Conservation (phyloP, 2,113 vertebrate species). For the Dolichotis patagonum region DNA sequence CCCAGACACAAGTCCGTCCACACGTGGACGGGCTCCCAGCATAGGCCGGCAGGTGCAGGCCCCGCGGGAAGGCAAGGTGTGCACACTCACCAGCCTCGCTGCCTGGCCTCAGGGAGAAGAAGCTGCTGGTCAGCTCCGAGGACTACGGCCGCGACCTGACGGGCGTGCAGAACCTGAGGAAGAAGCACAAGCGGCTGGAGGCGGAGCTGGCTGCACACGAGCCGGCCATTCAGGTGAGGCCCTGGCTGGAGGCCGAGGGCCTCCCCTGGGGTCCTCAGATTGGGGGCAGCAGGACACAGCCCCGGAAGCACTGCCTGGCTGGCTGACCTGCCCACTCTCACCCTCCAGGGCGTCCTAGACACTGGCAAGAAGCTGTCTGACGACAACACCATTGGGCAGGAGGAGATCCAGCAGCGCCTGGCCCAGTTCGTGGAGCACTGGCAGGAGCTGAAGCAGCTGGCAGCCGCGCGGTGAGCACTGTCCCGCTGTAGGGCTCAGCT, state of each 20-base stretch:
- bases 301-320: neutral
- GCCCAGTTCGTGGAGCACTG: constrained; percentile 98
- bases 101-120: constrained; percentile 92
- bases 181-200: constrained; percentile 98
- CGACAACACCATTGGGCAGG: constrained; percentile 98
- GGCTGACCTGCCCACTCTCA: neutral
- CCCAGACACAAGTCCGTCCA: rapidly evolving
- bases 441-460: constrained; percentile 96
- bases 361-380: constrained; percentile 97
- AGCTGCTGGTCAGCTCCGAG: constrained; percentile 97
- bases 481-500: neutral
- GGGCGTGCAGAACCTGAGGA: constrained; percentile 98
- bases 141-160: constrained; percentile 99
- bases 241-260: too few relatives aligned
- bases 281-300: neutral
- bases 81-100: neutral
- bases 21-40: neutral
- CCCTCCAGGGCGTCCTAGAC: constrained; percentile 94
- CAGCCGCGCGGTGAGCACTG: constrained; percentile 91
- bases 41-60: rapidly evolving
- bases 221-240: constrained; percentile 95
- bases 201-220: constrained; percentile 97
- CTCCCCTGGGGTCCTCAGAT: neutral
- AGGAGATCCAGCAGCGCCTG: constrained; percentile 98
- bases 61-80: rapidly evolving